phyloP scores from a whole-genome alignment of 1,140 invertebrate species.

The Branchinecta lynchi region DNA sequence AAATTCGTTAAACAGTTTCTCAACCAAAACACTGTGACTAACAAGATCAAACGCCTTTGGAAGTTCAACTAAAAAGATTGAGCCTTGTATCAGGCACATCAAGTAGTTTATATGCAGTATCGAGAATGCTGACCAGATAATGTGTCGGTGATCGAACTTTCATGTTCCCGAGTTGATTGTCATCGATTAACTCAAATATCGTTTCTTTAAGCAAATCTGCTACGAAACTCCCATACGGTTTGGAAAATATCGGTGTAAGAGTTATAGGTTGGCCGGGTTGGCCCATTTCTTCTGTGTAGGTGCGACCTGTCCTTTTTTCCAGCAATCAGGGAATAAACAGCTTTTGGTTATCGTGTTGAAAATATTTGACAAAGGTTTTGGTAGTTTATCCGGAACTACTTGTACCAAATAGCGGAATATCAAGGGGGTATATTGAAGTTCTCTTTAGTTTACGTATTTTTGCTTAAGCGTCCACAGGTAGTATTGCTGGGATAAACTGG shows the following conservation, averaged over 20 bases:
- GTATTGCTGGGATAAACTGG: not conserved
- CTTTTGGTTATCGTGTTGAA: no score
- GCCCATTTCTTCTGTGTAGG: not conserved
- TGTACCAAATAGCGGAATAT: no score
- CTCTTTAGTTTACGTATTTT: no score
- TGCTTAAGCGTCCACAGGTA: no score
- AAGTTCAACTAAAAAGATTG: not conserved
- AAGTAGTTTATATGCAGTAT: not conserved
- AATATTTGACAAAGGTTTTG: no score
- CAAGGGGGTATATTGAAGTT: no score
- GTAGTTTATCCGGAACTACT: no score
- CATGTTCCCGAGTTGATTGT: not conserved
- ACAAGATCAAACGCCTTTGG: no score
- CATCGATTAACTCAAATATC: not conserved
- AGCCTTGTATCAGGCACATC: not conserved
- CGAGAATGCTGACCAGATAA: conserved; percentile 4
- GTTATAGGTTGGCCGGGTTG: not conserved
- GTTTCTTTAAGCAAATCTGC: not conserved
- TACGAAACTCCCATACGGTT: conserved; percentile 9
- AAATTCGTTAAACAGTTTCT: conserved; percentile 7
- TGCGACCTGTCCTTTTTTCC: no score
- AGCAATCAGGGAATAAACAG: no score
- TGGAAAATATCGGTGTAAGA: not conserved
- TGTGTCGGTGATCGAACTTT: not conserved
- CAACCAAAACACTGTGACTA: no score